A percentile compares a stretch with the other conserved stretches of the same genome.
Evolutionary conservation across 2,888 invertebrate species (phyloP).

Genomic region (Zootermopsis nevadensis): DNA sequence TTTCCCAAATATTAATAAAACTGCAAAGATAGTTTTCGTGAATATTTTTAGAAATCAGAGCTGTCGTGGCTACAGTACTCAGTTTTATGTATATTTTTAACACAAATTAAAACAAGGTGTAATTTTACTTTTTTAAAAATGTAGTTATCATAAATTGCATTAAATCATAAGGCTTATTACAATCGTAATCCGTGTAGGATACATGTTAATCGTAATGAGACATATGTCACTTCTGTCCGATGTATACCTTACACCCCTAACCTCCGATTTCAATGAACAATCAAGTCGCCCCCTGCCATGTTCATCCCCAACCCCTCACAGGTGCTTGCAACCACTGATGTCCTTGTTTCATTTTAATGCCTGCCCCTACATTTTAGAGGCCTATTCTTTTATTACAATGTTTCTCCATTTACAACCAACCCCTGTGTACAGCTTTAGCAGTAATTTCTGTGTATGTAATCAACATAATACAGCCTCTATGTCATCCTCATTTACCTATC

Average conservation of each 20-base stretch:
- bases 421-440: background rate
- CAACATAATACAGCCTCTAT: background rate
- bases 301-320: background rate
- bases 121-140: no score
- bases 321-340: background rate
- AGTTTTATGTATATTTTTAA: no score
- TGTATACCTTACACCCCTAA: background rate
- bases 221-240: background rate
- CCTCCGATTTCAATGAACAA: slow-evolving; percentile 15
- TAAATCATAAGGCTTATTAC: no score
- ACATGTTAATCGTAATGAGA: background rate
- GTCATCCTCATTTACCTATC: slow-evolving; percentile 15
- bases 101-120: no score
- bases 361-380: background rate
- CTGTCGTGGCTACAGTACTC: no score
- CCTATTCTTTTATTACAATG: background rate
- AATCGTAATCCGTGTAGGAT: no score
- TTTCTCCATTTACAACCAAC: background rate
- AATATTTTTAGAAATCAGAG: no score
- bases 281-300: background rate
- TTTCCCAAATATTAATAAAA: no score
- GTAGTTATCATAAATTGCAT: no score
- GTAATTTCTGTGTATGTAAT: background rate
- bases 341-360: background rate
- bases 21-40: no score